Evolutionary conservation across 2,888 invertebrate species (phyloP), one percentile per base, ranked within the genome.

Genomic region (Esperia sulphurella): DNA sequence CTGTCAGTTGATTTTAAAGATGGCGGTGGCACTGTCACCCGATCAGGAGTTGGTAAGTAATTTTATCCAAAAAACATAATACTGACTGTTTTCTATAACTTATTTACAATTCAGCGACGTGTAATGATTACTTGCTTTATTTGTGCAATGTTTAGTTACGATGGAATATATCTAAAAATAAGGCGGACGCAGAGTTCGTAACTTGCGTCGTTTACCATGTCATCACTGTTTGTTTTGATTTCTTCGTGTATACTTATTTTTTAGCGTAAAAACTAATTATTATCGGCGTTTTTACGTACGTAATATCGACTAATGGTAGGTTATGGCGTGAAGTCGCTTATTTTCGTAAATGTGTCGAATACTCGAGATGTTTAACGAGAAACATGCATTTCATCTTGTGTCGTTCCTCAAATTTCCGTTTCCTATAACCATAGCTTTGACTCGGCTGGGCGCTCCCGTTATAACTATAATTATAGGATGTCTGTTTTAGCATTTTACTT

Each of bases 1-100:
- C 53, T 57, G 52, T 63, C 59, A 61, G 61, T 61, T 62, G n/a
- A 56, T 64, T 49, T 55, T 47, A 80, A 91, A 90, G 68, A 90
- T 89, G 94, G 94, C 94, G 91, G 93, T 93, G 90, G 92, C 92
- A 75, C 91, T 94, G 91, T 93, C 94, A 88, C 92, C 92, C 79
- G 94, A 94, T 83, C 94, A 95, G 79, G 94, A 94, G 88, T 92
- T 93, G 92, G 95, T 94, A 81, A 93, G 93, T 92, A 68, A 63
- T 70, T 67, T 57, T 53, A 21, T 3, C n/a, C 3, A 41, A 28
- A n/a, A 9, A 28, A 41, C 28, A 4, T 28, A 41, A 28, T 9
- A 10, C 3, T 41, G 2, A 21, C 21, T 41, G 28, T 41, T 8
- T 10, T 41, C 4, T 8, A 40, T 3, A 14, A 14, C 14, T 14